Conservation (phyloP, 2,113 vertebrate genomes). For the Sinosuthora webbiana region DNA sequence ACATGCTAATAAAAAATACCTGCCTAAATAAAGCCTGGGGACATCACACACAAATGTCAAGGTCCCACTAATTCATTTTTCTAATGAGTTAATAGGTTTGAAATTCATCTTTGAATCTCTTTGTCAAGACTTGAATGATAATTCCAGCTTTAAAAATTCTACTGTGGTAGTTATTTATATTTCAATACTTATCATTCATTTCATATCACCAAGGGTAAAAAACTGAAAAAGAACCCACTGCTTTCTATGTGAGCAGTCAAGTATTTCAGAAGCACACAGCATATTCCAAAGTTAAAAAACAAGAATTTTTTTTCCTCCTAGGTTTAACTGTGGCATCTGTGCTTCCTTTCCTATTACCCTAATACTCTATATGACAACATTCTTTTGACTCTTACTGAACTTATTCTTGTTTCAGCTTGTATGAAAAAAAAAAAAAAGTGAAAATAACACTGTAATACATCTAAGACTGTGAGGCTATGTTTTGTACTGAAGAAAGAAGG, state of each 20-base stretch:
- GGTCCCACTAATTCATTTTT: background rate
- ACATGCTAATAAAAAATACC: background rate
- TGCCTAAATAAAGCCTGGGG: background rate
- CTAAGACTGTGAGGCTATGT: background rate
- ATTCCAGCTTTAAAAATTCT: background rate
- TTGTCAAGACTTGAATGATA: background rate
- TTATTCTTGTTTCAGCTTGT: background rate
- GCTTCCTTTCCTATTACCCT: background rate
- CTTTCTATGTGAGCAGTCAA: background rate
- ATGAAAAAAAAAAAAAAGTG: background rate
- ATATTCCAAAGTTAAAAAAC: background rate
- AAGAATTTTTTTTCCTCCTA: background rate
- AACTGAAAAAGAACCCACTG: background rate
- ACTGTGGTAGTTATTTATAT: background rate
- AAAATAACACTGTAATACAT: background rate
- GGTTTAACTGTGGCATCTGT: background rate
- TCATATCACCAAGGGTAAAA: background rate
- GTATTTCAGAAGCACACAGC: background rate
- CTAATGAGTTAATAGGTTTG: background rate
- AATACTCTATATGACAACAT: background rate
- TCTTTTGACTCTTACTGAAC: background rate
- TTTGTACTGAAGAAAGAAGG: background rate
- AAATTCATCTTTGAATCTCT: background rate
- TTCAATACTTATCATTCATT: background rate
- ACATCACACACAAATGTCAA: background rate